phyloP scores from a whole-genome alignment of 2,797 vertebrate genomes.

The Manis crassicaudata region DNA sequence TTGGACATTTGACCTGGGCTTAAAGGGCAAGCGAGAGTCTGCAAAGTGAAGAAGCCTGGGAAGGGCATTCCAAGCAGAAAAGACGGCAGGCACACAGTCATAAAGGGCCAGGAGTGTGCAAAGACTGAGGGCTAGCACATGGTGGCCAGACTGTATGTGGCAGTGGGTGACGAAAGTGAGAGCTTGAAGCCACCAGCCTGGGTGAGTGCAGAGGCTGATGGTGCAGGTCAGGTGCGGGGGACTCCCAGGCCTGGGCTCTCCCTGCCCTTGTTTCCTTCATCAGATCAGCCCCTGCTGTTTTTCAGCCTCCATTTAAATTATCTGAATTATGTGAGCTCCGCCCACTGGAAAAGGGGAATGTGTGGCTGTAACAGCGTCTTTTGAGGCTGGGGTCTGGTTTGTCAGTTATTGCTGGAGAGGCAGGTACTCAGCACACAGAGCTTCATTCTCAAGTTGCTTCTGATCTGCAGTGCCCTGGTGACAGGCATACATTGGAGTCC shows the following conservation, averaged over 20 bases:
- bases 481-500: slow-evolving; percentile 48
- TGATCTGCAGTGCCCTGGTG: background rate
- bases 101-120: too few relatives aligned
- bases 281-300: background rate
- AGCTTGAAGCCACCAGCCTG: background rate
- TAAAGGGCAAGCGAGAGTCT: background rate
- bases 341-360: background rate
- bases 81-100: too few relatives aligned
- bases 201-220: background rate
- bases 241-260: background rate
- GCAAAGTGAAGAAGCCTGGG: background rate
- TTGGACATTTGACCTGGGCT: background rate
- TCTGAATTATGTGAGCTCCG: background rate
- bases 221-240: background rate
- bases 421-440: background rate
- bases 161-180: background rate
- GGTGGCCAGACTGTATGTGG: background rate
- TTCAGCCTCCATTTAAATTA: background rate
- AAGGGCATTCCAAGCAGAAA: background rate
- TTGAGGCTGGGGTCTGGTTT: background rate
- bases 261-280: background rate
- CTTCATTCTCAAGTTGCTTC: background rate
- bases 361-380: background rate
- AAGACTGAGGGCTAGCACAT: background rate
- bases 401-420: background rate